Evolutionary conservation across 2,113 vertebrate genomes (phyloP), one percentile per base, ranked within the genome.

Genomic region (Actinemys pallida): DNA sequence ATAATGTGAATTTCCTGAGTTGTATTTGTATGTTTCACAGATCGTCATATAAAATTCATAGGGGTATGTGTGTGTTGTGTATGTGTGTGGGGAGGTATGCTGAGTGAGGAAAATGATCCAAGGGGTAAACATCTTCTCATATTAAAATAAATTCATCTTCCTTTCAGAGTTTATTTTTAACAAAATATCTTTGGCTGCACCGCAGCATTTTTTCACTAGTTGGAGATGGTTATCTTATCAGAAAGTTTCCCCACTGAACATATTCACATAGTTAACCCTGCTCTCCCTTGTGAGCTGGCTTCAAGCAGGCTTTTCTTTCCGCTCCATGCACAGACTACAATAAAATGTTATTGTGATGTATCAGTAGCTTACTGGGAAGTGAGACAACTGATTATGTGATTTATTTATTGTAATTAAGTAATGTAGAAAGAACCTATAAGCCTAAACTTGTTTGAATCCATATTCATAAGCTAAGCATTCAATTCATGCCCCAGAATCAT

Each of bases 391-490:
- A 83, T 94, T 83, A 88, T 56, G 50, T 91, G 89, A 93, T 96
- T 94, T 94, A 57, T 54, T 87, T 88, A 82, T 1, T 92, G 56
- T 24, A 65, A 42, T 93, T 95, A 83, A 94, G 81, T 86, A 91
- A 90, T 54, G 45, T 20, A 82, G 81, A 82, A 94, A 90, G 59
- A 80, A 82, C 35, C 35, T 0, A 0, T 90, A 87, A 90, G 84
- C 69, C 82, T 94, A 86, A 93, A 84, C 14, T 0, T 93, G 93
- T 87, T 95, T 83, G 90, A 94, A 80, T 91, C 83, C 83, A 53
- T 94, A 87, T 50, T 90, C 57, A 16, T 89, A 92, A 94, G 83
- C 49, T 88, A 89, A 47, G 90, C 27, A 14, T 52, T 56, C 1
- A 52, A 29, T 92, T 96, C 14, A 45, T 78, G 54, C 62, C 78